phyloP scores from a whole-genome alignment of 2,113 vertebrate species.

The Tenrec ecaudatus region DNA sequence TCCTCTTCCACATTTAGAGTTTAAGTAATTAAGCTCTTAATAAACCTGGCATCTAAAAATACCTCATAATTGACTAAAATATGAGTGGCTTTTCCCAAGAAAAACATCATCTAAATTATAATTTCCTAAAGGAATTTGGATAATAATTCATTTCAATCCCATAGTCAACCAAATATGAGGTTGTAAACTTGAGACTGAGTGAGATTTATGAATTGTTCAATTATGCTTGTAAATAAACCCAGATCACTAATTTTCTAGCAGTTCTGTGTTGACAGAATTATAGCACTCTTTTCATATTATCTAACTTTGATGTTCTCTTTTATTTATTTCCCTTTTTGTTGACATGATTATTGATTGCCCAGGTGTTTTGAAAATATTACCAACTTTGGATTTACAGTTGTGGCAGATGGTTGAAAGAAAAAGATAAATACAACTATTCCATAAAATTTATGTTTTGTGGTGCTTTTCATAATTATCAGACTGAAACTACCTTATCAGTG shows the following conservation, averaged over 20 bases:
- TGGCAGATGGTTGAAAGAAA: constrained; percentile 38
- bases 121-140: constrained; percentile 53
- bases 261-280: constrained; percentile 60
- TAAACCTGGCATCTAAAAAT: background rate
- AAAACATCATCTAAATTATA: constrained; percentile 24
- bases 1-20: background rate
- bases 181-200: constrained; percentile 20
- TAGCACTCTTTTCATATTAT: constrained; percentile 16
- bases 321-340: constrained; percentile 51
- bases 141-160: constrained; percentile 24
- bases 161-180: constrained; percentile 30
- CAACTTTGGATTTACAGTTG: constrained; percentile 53
- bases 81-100: background rate
- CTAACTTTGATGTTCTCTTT: constrained; percentile 32
- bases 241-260: constrained; percentile 11
- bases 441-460: background rate
- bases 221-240: constrained; percentile 47
- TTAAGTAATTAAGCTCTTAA: constrained; percentile 24
- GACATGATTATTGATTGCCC: constrained; percentile 30
- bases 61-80: background rate
- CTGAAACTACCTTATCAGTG: background rate
- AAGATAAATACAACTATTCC: constrained; percentile 21
- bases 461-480: constrained; percentile 11
- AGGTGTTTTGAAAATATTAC: constrained; percentile 50
- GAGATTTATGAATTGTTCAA: constrained; percentile 46